These are phyloP conservation scores for Saguinus imperator DNA, from an alignment of 2,113 vertebrate species.

Conservation along the genomic window DNA sequence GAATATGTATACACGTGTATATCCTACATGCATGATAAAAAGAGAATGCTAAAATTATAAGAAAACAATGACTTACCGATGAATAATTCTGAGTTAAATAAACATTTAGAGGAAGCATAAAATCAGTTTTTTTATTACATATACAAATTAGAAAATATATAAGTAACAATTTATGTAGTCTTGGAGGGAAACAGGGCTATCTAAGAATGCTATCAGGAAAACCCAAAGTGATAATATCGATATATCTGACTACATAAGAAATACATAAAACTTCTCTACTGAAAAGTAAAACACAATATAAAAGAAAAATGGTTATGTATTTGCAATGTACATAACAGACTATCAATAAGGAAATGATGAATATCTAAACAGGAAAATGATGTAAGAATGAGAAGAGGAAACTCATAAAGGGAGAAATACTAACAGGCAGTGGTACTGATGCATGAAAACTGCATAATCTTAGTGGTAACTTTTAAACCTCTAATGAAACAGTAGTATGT, in stretches of 20 bases:
- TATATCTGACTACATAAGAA: not conserved
- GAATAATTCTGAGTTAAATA: not conserved
- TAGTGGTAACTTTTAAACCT: not conserved
- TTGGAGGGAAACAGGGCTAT: not conserved
- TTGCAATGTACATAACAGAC: not conserved
- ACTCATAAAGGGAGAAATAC: not conserved
- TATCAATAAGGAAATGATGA: conserved; percentile 1
- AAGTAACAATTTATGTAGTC: not conserved
- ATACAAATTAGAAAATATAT: not conserved
- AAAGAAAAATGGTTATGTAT: not conserved
- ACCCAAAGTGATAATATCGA: not conserved
- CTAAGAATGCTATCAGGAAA: not conserved
- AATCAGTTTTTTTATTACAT: not conserved
- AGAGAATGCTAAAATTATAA: not conserved
- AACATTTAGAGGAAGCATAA: not conserved
- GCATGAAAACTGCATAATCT: not conserved
- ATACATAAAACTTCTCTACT: not conserved
- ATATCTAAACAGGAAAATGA: not conserved
- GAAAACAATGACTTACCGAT: not conserved
- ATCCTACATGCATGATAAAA: not conserved
- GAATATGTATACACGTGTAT: not conserved
- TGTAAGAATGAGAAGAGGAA: not conserved
- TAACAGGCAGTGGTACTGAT: not conserved
- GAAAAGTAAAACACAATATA: not conserved
- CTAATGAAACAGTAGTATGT: not conserved